Percentiles rank a stretch among this genome's conserved stretches.
These are phyloP conservation scores for Mya arenaria DNA, from an alignment of 1,140 invertebrate species.

Conservation along the genomic window DNA sequence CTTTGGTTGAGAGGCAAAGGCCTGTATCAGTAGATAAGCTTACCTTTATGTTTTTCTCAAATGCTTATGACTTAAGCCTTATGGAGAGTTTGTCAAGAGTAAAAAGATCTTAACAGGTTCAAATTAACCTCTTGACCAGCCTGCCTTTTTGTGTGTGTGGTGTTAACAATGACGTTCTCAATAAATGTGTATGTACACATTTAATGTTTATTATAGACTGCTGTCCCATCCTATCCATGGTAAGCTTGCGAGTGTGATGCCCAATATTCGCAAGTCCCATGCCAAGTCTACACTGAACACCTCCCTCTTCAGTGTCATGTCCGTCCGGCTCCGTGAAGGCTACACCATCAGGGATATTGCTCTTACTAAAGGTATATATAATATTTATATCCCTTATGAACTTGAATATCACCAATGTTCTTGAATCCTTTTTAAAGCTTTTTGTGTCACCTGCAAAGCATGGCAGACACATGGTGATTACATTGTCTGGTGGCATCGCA, in stretches of 20 bases:
- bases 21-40: too few species aligned
- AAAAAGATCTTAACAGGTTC: background rate
- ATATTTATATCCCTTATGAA: too few species aligned
- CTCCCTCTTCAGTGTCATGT: slow-evolving; percentile 87
- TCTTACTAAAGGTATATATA: slow-evolving; percentile 76
- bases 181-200: too few species aligned
- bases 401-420: too few species aligned
- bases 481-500: too few species aligned
- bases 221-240: slow-evolving; percentile 71
- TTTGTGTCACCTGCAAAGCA: too few species aligned
- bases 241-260: slow-evolving; percentile 62
- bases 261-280: slow-evolving; percentile 86
- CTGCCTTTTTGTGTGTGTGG: background rate
- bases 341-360: slow-evolving; percentile 87
- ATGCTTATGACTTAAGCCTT: too few species aligned
- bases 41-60: too few species aligned
- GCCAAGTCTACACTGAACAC: slow-evolving; percentile 86
- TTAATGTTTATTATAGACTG: slow-evolving; percentile 63
- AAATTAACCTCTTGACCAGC: background rate
- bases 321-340: slow-evolving; percentile 90
- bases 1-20: too few species aligned
- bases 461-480: too few species aligned
- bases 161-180: background rate
- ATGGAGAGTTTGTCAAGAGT: too few species aligned
- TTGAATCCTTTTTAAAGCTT: too few species aligned